Evolutionary conservation across 2,888 invertebrate species (phyloP).

Genomic region (Microplitis manilae): DNA sequence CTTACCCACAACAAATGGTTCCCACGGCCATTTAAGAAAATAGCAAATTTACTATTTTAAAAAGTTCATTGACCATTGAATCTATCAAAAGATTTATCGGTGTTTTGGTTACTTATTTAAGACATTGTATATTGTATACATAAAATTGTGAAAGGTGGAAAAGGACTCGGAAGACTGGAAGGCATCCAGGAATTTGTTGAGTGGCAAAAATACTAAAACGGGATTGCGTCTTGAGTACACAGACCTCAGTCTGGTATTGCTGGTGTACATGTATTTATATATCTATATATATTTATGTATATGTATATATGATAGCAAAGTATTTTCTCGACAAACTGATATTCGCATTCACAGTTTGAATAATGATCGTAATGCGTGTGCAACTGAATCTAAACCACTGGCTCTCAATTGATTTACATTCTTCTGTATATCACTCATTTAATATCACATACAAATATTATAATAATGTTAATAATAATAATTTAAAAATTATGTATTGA

Average conservation of each 20-base stretch:
- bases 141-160: neutral
- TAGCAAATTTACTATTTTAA: too few relatives aligned
- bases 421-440: neutral
- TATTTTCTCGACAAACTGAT: neutral
- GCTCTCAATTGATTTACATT: slow-evolving; percentile 14
- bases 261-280: neutral
- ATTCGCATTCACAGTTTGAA: neutral
- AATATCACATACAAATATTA: neutral
- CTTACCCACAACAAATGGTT: too few relatives aligned
- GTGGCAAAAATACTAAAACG: neutral
- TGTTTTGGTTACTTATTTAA: neutral
- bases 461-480: slow-evolving; percentile 7
- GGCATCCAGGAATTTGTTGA: neutral
- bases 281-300: neutral
- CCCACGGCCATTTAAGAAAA: too few relatives aligned
- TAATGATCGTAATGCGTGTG: slow-evolving; percentile 6
- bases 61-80: neutral
- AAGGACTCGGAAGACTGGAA: neutral
- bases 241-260: neutral
- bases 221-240: neutral
- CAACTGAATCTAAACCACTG: neutral
- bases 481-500: neutral
- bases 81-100: neutral
- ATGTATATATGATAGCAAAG: neutral
- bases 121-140: neutral